Percentiles rank a stretch among this genome's conserved stretches.
Evolutionary conservation across 1,140 invertebrate species (phyloP).

Genomic region (Sinonovacula constricta): DNA sequence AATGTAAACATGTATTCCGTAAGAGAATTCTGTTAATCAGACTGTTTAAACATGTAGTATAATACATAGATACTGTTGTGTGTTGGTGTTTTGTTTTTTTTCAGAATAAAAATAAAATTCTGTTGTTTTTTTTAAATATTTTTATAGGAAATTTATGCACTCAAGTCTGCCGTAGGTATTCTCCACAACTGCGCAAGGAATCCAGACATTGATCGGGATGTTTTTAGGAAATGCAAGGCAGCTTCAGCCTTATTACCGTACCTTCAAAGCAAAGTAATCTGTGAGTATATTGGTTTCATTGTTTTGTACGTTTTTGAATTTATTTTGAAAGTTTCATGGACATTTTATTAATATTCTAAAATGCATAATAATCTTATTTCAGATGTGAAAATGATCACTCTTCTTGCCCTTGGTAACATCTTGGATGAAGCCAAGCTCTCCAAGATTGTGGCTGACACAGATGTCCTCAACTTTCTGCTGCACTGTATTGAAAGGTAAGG

Average conservation of each 20-base stretch:
- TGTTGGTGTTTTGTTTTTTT: no score
- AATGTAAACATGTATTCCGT: no score
- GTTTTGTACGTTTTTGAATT: no score
- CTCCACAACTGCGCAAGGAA: constrained; percentile 44
- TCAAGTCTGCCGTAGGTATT: constrained; percentile 36
- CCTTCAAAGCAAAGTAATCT: neutral
- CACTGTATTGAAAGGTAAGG: no score
- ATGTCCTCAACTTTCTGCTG: constrained; percentile 31
- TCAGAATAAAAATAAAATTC: no score
- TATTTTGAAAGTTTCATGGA: no score
- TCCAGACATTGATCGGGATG: constrained; percentile 24
- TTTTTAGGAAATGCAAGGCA: constrained; percentile 1
- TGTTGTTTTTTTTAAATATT: no score
- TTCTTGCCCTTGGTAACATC: constrained; percentile 34
- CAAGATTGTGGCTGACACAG: constrained; percentile 4
- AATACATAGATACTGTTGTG: no score
- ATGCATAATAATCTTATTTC: no score
- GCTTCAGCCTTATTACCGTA: constrained; percentile 4
- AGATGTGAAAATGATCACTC: constrained; percentile 44
- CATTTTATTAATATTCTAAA: no score
- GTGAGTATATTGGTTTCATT: constrained; percentile 34
- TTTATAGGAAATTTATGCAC: constrained; percentile 34
- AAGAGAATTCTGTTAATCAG: no score
- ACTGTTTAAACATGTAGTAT: no score
- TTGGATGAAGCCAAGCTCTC: constrained; percentile 23